Evolutionary conservation across 2,888 invertebrate species (phyloP), one percentile per base, ranked within the genome.

Genomic region (Tenthredo scrophulariae): DNA sequence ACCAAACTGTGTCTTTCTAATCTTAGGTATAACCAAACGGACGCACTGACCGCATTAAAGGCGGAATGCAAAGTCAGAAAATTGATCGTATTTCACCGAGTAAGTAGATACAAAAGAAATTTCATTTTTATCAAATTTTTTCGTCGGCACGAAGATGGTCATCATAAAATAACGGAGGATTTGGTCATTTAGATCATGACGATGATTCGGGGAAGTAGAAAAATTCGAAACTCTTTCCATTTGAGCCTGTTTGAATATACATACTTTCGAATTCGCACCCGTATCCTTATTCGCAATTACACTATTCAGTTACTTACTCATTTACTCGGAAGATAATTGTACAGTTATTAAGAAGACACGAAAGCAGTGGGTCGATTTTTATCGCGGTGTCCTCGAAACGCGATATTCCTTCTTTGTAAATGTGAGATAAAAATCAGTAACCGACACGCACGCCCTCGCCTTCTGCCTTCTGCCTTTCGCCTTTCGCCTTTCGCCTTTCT

Each of bases 361-460:
- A 79, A 33, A 80, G 62, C 22, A 22, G n/a, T 22, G 67, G 29
- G 65, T 67, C 26, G 46, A 83, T 67, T 67, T 54, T 65, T 22
- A 62, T 80, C 80, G 58, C 83, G 37, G 46, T 70, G 65, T 83
- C 83, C 83, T 83, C 83, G 83, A 83, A 83, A 83, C 83, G 46
- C 80, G 80, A 40, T 83, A 26, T 46, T 70, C 40, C 26, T 62
- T 26, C 83, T 40, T 77, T 40, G 26, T 80, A 18, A 80, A 62
- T 80, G 83, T 33, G 46, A 15, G 83, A 83, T 83, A 46, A 70
- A 67, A 83, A 83, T 70, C 67, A 29, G 43, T 13, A 70, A 83
- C 15, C 22, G 29, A 37, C 46, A 83, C 65, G 83, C 67, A 67
- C 46, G 80, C 58, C 79, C 58, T 58, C 62, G 62, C 18, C 46